These are phyloP conservation scores for Ormyrus pomaceus DNA, from an alignment of 2,888 invertebrate genomes.

Conservation along the genomic window DNA sequence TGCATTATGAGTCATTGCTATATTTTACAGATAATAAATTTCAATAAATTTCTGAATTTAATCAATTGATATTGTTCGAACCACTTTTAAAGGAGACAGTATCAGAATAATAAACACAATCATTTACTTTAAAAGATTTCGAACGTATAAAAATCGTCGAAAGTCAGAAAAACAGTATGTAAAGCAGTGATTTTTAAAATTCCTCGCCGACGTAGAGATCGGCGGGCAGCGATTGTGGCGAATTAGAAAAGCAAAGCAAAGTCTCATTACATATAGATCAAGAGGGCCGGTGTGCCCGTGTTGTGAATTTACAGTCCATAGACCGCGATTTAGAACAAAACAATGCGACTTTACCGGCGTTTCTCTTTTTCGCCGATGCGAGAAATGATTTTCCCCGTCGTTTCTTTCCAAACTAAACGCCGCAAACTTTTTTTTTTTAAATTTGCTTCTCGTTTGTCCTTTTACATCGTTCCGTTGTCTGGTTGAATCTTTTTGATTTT, in stretches of 20 bases:
- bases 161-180: neutral
- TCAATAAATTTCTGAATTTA: no score
- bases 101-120: no score
- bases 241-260: constrained; percentile 32
- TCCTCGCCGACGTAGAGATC: neutral
- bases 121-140: no score
- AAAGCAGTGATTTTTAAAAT: constrained; percentile 20
- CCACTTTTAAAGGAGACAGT: no score
- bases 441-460: neutral
- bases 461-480: no score
- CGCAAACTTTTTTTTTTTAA: neutral
- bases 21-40: no score
- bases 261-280: constrained; percentile 20
- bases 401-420: neutral
- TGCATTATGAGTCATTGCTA: no score
- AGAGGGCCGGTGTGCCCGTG: constrained; percentile 1
- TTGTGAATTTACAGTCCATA: constrained; percentile 15
- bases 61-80: no score
- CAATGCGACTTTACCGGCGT: neutral
- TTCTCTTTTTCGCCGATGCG: constrained; percentile 43
- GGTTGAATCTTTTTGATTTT: no score
- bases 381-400: constrained; percentile 39
- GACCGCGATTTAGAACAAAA: constrained; percentile 32
- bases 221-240: neutral
- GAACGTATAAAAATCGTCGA: neutral